Conservation (phyloP, 2,888 invertebrate species). For the Ashinkailepas kermadecensis region DNA sequence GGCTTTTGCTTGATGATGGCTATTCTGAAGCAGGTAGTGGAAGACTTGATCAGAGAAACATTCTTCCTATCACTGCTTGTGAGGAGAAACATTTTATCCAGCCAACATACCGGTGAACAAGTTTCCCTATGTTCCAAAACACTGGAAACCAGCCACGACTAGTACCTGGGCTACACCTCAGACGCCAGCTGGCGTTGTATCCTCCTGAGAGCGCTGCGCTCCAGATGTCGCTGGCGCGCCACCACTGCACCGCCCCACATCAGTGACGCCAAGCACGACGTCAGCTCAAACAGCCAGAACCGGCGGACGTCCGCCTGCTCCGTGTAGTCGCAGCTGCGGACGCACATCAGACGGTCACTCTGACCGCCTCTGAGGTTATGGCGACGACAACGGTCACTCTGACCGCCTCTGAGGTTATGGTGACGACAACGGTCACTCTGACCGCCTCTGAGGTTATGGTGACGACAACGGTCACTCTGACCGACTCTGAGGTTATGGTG, state of each 20-base stretch:
- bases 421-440: no score
- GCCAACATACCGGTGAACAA: no score
- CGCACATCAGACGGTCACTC: neutral
- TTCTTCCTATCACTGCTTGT: neutral
- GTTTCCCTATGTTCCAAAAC: no score
- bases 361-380: no score
- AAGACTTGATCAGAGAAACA: no score
- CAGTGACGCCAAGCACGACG: neutral
- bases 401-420: no score
- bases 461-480: no score
- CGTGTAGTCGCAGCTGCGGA: neutral
- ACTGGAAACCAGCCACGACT: neutral
- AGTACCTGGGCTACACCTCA: neutral
- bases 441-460: no score
- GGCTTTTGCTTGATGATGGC: no score
- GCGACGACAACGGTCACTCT: no score
- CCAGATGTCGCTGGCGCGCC: neutral
- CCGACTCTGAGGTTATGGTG: no score
- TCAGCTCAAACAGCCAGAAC: slow-evolving; percentile 1
- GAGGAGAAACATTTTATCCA: neutral
- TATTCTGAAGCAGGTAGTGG: no score
- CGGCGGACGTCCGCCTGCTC: neutral
- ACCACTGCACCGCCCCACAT: neutral
- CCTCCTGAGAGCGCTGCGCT: neutral
- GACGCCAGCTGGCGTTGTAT: slow-evolving; percentile 1